Conservation (phyloP, 1,140 invertebrate species). For the Drosophila kurseongensis region DNA sequence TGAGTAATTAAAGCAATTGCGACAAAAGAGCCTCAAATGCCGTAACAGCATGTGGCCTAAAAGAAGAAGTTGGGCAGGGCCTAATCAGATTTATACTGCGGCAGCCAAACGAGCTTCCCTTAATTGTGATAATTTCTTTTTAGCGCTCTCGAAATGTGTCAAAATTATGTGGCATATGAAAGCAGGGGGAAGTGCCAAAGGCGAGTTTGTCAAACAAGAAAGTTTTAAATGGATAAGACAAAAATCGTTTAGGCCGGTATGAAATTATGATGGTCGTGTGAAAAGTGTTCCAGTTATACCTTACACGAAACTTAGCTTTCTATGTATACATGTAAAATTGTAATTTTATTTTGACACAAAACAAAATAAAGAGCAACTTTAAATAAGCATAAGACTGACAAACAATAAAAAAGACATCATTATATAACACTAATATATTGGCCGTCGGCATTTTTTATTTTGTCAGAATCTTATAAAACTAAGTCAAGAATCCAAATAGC, state of each 20-base stretch:
- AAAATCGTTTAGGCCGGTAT: not conserved
- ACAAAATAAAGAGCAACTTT: too few relatives aligned
- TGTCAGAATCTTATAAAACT: too few relatives aligned
- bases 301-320: too few relatives aligned
- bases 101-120: constrained; percentile 45
- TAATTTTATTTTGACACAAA: too few relatives aligned
- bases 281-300: not conserved
- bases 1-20: constrained; percentile 73
- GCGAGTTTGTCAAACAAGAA: constrained; percentile 11
- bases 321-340: too few relatives aligned
- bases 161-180: constrained; percentile 8
- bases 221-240: constrained; percentile 12
- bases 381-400: too few relatives aligned
- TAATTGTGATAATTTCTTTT: constrained; percentile 76
- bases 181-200: not conserved
- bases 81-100: constrained; percentile 69
- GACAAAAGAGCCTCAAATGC: constrained; percentile 60
- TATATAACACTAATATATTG: too few relatives aligned
- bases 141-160: constrained; percentile 35
- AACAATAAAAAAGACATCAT: too few relatives aligned
- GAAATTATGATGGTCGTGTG: constrained; percentile 3
- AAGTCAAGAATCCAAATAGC: too few relatives aligned
- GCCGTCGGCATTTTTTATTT: too few relatives aligned
- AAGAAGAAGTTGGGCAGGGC: not conserved
- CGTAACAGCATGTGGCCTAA: constrained; percentile 27